Conservation (phyloP, 2,113 vertebrate genomes). For the Lipotes vexillifer region DNA sequence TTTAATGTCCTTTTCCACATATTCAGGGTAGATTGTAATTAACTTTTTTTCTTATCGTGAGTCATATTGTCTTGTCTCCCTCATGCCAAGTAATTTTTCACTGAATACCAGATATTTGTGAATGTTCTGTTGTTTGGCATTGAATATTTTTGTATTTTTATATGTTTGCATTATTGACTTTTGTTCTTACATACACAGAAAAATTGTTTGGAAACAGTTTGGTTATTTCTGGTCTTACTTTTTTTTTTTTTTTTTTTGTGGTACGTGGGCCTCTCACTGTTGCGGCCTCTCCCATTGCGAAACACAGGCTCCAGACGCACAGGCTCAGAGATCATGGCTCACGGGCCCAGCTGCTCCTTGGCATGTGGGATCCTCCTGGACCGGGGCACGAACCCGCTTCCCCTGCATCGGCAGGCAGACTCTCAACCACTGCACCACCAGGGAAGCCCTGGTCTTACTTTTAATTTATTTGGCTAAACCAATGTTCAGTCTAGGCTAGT, state of each 20-base stretch:
- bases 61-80: neutral
- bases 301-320: fast-evolving
- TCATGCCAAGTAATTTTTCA: neutral
- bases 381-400: no score
- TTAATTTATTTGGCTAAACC: neutral
- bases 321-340: no score
- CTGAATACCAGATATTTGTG: neutral
- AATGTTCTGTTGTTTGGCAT: neutral
- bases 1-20: neutral
- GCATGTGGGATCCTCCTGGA: no score
- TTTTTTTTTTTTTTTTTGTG: neutral
- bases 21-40: neutral
- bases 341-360: no score
- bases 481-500: neutral
- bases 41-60: neutral
- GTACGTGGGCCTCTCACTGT: no score
- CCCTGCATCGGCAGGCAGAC: no score
- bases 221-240: neutral
- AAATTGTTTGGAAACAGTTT: neutral
- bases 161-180: neutral
- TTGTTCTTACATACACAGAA: neutral
- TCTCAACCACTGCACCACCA: no score
- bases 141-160: neutral
- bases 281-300: no score
- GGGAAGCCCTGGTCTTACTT: neutral